Percentiles rank a stretch among this genome's conserved stretches.
Conservation (phyloP, 2,113 vertebrate genomes). For the Lophura nycthemera region DNA sequence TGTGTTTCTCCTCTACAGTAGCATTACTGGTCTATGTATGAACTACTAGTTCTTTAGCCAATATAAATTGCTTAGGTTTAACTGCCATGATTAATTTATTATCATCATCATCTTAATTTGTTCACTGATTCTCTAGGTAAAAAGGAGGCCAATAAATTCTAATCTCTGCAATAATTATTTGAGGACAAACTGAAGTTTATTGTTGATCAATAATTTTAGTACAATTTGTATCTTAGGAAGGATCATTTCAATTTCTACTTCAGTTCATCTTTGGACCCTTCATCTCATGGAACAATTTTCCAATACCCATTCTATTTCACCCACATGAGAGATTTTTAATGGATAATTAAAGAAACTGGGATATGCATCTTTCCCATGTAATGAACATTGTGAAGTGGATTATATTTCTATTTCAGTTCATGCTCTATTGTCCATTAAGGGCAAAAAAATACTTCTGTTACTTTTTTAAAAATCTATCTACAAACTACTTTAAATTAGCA, state of each 20-base stretch:
- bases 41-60: not conserved
- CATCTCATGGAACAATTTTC: not conserved
- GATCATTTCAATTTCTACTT: not conserved
- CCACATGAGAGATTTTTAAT: not conserved
- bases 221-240: not conserved
- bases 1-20: not conserved
- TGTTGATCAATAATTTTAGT: not conserved
- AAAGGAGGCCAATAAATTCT: not conserved
- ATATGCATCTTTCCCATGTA: not conserved
- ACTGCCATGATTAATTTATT: not conserved
- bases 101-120: not conserved
- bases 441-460: not conserved
- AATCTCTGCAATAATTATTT: not conserved
- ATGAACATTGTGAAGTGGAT: not conserved
- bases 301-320: not conserved
- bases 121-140: not conserved
- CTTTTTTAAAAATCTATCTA: not conserved
- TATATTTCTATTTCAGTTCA: not conserved
- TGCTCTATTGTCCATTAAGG: not conserved
- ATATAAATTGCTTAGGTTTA: not conserved
- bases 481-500: not conserved
- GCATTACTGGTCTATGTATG: not conserved
- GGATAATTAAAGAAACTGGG: not conserved
- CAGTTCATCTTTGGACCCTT: not conserved
- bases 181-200: not conserved